Evolutionary conservation across 2,797 vertebrate genomes (phyloP), one percentile per base, ranked within the genome.

Genomic region (Gymnoscopelus braueri): DNA sequence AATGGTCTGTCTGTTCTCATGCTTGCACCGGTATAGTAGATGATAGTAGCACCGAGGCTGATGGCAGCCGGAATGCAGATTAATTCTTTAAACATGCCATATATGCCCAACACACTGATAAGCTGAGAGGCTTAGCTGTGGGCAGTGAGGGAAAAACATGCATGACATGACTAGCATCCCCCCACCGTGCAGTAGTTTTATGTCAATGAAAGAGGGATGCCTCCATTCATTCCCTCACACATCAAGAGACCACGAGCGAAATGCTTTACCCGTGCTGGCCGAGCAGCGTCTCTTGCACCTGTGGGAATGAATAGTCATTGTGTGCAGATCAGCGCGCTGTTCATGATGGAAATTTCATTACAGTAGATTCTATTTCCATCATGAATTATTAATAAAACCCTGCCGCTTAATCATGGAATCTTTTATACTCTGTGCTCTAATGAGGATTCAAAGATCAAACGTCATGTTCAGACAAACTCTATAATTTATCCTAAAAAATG

Each of bases 301-400:
- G 67, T 67, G 67, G 60, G 69, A 84, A 90, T 84, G 72, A 89
- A 84, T 64, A 71, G 71, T 79, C 79, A 64, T 13, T 77, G 79
- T 77, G 89, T 81, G 82, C 80, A 85, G 75, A 79, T 65, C 63
- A 91, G 92, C 91, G 94, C 87, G 87, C 88, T 92, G 95, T 95
- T 96, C 93, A 93, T 90, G 85, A 94, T 95, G 95, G 95, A 97
- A 96, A 98, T 96, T 95, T 96, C 95, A 96, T 96, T 96, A 89
- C 82, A 79, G 77, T 51, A 92, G 93, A 93, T 90, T 94, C 84
- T 89, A 95, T 95, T 98, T 97, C 95, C 95, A 94, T 82, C 91
- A 96, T 97, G 71, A 96, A 96, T 97, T 95, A 96, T 97, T 96
- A 93, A 95, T 89, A 92, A 94, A 92, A 93, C 90, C 87, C 89